Evolutionary conservation across 2,888 invertebrate genomes (phyloP).

Genomic region (Cheilosia vernalis): DNA sequence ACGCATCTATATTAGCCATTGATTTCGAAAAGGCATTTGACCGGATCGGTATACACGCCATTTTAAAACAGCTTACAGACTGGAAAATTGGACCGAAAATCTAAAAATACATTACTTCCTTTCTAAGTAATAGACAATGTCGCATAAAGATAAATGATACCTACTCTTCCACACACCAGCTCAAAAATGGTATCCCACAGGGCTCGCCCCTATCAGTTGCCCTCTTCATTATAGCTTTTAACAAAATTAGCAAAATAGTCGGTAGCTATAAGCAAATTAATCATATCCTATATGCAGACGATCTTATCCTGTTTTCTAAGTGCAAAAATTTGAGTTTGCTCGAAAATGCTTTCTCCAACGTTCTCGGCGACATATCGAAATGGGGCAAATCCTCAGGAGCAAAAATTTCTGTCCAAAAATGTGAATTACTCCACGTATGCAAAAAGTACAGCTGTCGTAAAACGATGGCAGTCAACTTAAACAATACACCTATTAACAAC

Average conservation of each 20-base stretch:
- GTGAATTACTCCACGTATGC: too few species aligned
- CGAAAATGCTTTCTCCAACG: too few species aligned
- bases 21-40: background rate
- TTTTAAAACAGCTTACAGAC: background rate
- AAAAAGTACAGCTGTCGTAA: too few species aligned
- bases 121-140: constrained; percentile 35
- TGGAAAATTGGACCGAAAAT: constrained; percentile 40
- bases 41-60: background rate
- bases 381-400: too few species aligned
- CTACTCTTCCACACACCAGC: constrained; percentile 4
- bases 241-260: background rate
- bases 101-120: too few species aligned
- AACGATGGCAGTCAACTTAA: too few species aligned
- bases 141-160: constrained; percentile 34
- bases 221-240: too few species aligned
- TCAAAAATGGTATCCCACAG: background rate
- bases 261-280: background rate
- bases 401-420: too few species aligned
- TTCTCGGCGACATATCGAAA: too few species aligned
- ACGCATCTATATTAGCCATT: background rate
- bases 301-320: background rate
- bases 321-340: background rate
- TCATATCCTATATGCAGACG: background rate
- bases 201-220: too few species aligned
- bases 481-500: too few species aligned